phyloP scores from a whole-genome alignment of 2,113 vertebrate species.

The Aphelocoma coerulescens region DNA sequence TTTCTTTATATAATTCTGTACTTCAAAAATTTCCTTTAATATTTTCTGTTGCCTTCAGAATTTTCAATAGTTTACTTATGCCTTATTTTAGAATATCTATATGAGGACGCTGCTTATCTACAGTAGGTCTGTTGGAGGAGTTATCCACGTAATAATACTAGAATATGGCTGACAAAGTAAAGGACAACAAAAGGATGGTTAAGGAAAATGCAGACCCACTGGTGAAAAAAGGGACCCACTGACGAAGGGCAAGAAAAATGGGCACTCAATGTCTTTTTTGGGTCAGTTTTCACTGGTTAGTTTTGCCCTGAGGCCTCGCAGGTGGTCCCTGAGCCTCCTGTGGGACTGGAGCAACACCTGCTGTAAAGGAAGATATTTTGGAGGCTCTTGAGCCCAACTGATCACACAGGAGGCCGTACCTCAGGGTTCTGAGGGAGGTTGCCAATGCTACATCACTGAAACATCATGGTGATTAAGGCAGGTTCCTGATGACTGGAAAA shows the following conservation, averaged over 20 bases:
- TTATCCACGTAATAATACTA: not conserved
- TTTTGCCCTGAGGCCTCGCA: not conserved
- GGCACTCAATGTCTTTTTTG: not conserved
- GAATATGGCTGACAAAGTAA: not conserved
- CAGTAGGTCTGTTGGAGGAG: not conserved
- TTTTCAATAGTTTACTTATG: not conserved
- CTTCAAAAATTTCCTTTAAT: not conserved
- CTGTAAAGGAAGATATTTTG: not conserved
- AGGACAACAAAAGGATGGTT: not conserved
- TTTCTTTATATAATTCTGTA: not conserved
- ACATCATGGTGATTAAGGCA: not conserved
- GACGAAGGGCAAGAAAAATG: not conserved
- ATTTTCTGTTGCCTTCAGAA: not conserved
- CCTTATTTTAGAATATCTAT: not conserved
- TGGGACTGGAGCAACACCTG: not conserved
- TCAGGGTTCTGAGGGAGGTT: not conserved
- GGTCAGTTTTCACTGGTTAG: not conserved
- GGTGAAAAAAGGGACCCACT: not conserved
- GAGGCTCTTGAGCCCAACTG: not conserved
- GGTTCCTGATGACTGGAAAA: not conserved
- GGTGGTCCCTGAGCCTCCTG: not conserved
- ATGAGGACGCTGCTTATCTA: not conserved
- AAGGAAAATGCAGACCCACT: not conserved
- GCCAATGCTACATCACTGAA: not conserved
- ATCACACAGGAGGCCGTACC: not conserved